Evolutionary conservation across 2,888 invertebrate species (phyloP).

Genomic region (Perizoma flavofasciatum): DNA sequence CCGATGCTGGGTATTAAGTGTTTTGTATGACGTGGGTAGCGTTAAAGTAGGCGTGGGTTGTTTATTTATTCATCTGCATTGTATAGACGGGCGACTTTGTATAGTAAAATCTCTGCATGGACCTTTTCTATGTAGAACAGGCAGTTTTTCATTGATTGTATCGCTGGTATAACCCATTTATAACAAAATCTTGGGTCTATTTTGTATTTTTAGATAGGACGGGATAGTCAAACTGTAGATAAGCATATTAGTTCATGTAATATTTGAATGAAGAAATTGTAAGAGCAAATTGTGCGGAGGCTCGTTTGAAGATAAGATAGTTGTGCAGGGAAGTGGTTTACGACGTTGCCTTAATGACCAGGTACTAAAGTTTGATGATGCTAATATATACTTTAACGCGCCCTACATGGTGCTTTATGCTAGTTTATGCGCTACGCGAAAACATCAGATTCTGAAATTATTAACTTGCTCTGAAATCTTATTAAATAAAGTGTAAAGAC

Average conservation of each 20-base stretch:
- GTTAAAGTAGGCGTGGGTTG: slow-evolving; percentile 68
- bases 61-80: slow-evolving; percentile 72
- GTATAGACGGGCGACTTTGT: slow-evolving; percentile 55
- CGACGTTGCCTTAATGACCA: slow-evolving; percentile 26
- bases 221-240: slow-evolving; percentile 33
- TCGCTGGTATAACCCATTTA: slow-evolving; percentile 53
- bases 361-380: slow-evolving; percentile 30
- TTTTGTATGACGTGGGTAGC: slow-evolving; percentile 65
- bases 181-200: slow-evolving; percentile 46
- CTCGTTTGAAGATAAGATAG: slow-evolving; percentile 28
- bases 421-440: slow-evolving; percentile 16
- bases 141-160: slow-evolving; percentile 69
- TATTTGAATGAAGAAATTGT: slow-evolving; percentile 19
- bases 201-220: slow-evolving; percentile 36
- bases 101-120: slow-evolving; percentile 52
- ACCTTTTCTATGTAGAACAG: slow-evolving; percentile 62
- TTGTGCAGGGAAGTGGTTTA: slow-evolving; percentile 24
- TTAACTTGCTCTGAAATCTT: neutral
- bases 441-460: slow-evolving; percentile 16
- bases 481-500: too few relatives aligned
- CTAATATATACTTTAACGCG: slow-evolving; percentile 26
- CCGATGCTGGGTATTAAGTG: slow-evolving; percentile 62
- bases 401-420: slow-evolving; percentile 21
- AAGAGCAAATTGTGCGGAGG: neutral
- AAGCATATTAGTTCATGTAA: slow-evolving; percentile 32